Base-by-base conservation (phyloP, 2,888 invertebrate species). In the Nomada flava region DNA sequence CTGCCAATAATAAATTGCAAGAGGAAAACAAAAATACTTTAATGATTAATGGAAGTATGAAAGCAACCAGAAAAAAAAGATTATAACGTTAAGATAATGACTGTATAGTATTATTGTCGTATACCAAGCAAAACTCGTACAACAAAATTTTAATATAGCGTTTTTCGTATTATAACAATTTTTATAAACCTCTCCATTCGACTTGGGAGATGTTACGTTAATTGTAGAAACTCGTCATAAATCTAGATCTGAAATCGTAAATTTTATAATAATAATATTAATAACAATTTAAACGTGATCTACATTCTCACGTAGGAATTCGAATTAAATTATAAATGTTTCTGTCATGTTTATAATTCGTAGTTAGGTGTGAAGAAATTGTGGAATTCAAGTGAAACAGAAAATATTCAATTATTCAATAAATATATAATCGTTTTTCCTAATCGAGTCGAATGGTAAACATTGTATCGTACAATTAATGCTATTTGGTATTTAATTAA, bases 131-230 rank as follows among this genome's bases (percentile, higher is more conserved):
- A 47, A 76, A 72, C 59, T 55, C 72, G 64, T 83, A 71, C 74
- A 82, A 73, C 60, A 69, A 70, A 71, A 71, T 76, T 74, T 77
- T 83, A 74, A 77, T 55, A 42, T 76, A 79, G 72, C 65, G 47
- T 36, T 36, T 79, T 79, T 76, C 73, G 29, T 69, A 72, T 83
- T 77, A 29, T 68, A 52, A 74, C 76, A 75, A 76, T 79, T 77
- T 85, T 83, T 82, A 50, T 67, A 77, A 82, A 69, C 59, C 65
- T 60, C 65, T 63, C 62, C 59, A 71, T 82, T 82, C 74, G 82
- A 77, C 62, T 74, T 78, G 67, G 59, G 2, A 69, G 13, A 20
- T 20, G 26, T 26, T 29, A 47, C 20, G 29, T 47, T 44, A 23
- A 53, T 36, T 57, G 42, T 44, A 20, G 5, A 62, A 20, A 26